Conservation (phyloP, 2,113 vertebrate species). For the Columba janthina region DNA sequence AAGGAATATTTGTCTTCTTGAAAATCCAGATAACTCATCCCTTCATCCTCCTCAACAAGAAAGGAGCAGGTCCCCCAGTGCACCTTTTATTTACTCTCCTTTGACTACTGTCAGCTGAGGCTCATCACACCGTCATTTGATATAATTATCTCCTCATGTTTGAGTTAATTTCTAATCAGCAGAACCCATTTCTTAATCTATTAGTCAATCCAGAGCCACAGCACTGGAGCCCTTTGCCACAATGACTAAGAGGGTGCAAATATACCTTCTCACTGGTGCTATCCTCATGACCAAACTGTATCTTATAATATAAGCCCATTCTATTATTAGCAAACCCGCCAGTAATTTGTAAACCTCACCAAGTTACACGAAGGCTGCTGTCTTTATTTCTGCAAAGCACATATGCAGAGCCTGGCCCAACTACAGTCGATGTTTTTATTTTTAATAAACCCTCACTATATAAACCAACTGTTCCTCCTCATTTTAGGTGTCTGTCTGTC, state of each 20-base stretch:
- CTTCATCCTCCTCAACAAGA: accelerated
- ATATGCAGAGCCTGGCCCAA: neutral
- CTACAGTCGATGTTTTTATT: neutral
- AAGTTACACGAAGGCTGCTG: neutral
- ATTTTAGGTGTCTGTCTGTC: neutral
- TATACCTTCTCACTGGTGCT: neutral
- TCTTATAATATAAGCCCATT: neutral
- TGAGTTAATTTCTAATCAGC: neutral
- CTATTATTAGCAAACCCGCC: neutral
- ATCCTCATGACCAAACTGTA: neutral
- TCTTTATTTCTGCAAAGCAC: neutral
- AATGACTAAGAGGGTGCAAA: no score
- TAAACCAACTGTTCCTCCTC: neutral
- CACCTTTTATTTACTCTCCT: neutral
- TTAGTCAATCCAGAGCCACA: neutral
- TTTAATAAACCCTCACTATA: neutral
- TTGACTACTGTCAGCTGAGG: neutral
- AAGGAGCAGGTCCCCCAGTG: accelerated
- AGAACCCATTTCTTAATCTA: neutral
- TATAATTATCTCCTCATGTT: neutral
- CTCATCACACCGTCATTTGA: neutral
- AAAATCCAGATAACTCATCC: accelerated
- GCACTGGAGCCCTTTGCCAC: neutral
- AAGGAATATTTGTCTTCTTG: neutral
- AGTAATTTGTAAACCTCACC: neutral